Base-by-base conservation (phyloP, 2,888 invertebrate genomes). In the Epirrhoe alternata region DNA sequence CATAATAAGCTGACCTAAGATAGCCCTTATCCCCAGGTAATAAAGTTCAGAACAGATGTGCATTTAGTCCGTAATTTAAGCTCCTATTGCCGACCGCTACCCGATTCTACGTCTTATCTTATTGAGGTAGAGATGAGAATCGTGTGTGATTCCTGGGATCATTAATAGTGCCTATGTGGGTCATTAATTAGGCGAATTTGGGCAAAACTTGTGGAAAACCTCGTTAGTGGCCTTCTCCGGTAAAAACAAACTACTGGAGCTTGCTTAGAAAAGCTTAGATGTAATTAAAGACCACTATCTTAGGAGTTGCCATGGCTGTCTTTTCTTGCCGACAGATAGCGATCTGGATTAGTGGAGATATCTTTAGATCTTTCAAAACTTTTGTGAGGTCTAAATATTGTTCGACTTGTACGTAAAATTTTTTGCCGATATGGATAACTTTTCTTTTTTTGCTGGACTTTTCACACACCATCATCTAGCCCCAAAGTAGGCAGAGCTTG, bases 191-290 rank as follows among this genome's bases (percentile, higher is more conserved):
- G 67, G 59, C 17, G 62, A 59, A 59, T 61, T 56, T 35, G 61
- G 64, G 35, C 49, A 49, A 66, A 67, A 67, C 52, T 68, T 63
- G 60, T 53, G 63, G 64, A 51, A 63, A 67, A 31, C 42, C 61
- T 71, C 73, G 64, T 68, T 71, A 73, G 66, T 63, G 69, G 60
- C 70, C 69, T 73, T 66, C 55, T 51, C 56, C 53, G 54, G 65
- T 60, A 69, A 73, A 73, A 73, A 73, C 69, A 71, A 66, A 64
- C 53, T 24, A 7, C 51, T 5, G 53, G 12, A 42, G 38, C 12
- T 12, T 42, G 12, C 38, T 35, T 3, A 42, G 38, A 42, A 42
- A 42, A 42, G 38, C 38, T 42, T 42, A 42, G 38, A 12, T 12
- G 38, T 42, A 42, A 42, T 42, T 42, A 42, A 42, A 42, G 38